Percentiles rank a stretch among this genome's conserved stretches.
These are phyloP conservation scores for Pterocles burchelli DNA, from an alignment of 2,113 vertebrate species.

Conservation along the genomic window DNA sequence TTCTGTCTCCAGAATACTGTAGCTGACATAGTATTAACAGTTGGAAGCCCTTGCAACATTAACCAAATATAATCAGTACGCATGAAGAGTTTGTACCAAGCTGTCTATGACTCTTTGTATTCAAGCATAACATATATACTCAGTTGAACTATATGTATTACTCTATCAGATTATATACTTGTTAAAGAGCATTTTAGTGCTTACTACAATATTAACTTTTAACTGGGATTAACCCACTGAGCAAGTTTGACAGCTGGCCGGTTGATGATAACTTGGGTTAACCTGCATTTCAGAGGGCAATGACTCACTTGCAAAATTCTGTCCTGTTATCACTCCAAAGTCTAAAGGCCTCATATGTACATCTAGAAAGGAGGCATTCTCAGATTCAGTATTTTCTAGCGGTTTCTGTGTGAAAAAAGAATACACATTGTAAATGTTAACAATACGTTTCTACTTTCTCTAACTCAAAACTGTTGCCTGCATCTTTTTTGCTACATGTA, in stretches of 20 bases:
- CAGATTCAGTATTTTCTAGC: conserved; percentile 77
- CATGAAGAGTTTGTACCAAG: conserved; percentile 72
- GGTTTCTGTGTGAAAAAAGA: conserved; percentile 77
- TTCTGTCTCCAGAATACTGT: conserved; percentile 42
- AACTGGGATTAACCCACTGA: conserved; percentile 41
- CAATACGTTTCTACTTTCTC: conserved; percentile 78
- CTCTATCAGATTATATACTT: conserved; percentile 57
- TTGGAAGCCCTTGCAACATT: conserved; percentile 51
- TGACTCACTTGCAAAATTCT: conserved; percentile 65
- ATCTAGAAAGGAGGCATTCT: conserved; percentile 71
- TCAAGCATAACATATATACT: conserved; percentile 61
- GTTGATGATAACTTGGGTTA: conserved; percentile 54
- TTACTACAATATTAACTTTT: conserved; percentile 49
- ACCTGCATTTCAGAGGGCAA: conserved; percentile 65
- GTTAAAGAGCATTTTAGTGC: conserved; percentile 66
- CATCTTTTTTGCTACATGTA: conserved; percentile 82
- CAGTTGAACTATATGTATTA: conserved; percentile 54
- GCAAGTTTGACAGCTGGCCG: conserved; percentile 43
- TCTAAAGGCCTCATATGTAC: conserved; percentile 57
- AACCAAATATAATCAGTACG: conserved; percentile 65
- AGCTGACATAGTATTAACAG: conserved; percentile 16
- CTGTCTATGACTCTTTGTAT: conserved; percentile 64
- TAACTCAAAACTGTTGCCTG: conserved; percentile 81
- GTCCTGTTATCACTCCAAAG: conserved; percentile 56
- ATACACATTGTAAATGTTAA: conserved; percentile 75